Conservation (phyloP, 1,140 invertebrate species). For the Drosophila fuyamai region DNA sequence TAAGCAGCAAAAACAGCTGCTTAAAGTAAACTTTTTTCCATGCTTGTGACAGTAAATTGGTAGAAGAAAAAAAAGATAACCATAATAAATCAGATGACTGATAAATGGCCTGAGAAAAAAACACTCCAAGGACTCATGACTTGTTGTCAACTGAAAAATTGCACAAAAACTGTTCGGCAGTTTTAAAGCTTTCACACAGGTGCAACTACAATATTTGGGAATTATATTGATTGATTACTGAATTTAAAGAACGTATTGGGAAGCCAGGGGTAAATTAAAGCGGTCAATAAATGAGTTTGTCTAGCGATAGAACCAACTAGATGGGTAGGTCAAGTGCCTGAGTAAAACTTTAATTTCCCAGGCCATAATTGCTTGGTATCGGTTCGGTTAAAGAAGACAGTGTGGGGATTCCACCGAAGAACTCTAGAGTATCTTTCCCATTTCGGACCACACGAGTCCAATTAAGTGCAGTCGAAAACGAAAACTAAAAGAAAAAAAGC, state of each 20-base stretch:
- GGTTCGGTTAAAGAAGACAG: too few relatives aligned
- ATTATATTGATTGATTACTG: slow-evolving; percentile 14
- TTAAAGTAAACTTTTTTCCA: slow-evolving; percentile 23
- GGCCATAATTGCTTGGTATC: slow-evolving; percentile 16
- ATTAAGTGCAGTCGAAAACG: slow-evolving; percentile 33
- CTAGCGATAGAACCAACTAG: not conserved
- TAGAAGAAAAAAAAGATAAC: slow-evolving; percentile 13
- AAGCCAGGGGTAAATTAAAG: slow-evolving; percentile 7
- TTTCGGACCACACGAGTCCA: slow-evolving; percentile 58
- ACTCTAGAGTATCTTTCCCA: slow-evolving; percentile 24
- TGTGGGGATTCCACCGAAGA: slow-evolving; percentile 23
- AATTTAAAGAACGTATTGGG: not conserved
- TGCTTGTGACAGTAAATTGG: slow-evolving; percentile 39
- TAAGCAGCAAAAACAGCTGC: slow-evolving; percentile 12
- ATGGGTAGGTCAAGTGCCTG: too few relatives aligned
- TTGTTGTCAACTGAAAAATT: slow-evolving; percentile 8
- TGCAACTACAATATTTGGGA: slow-evolving; percentile 8
- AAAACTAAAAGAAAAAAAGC: not conserved
- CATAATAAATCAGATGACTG: slow-evolving; percentile 28
- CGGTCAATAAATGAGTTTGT: slow-evolving; percentile 1
- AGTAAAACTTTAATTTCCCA: slow-evolving; percentile 27
- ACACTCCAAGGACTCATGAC: slow-evolving; percentile 7
- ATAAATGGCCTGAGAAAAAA: slow-evolving; percentile 40
- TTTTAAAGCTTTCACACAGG: slow-evolving; percentile 7
- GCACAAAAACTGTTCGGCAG: not conserved